A percentile compares a stretch with the other conserved stretches of the same genome.
Conservation (phyloP, 2,797 vertebrate genomes). For the Esox lucius region DNA sequence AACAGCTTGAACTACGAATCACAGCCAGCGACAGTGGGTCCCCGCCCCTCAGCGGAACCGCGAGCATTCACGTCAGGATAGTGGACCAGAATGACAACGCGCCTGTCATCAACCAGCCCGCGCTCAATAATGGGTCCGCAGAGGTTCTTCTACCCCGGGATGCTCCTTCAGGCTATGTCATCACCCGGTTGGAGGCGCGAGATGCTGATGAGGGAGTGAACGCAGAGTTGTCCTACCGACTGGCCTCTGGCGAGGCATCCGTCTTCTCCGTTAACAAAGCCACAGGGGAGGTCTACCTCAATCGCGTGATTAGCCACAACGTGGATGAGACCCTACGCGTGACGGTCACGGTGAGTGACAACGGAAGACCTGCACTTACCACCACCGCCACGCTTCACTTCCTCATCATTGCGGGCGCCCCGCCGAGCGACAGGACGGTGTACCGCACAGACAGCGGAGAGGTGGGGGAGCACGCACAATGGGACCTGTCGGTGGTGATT, state of each 20-base stretch:
- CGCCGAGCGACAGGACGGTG: slow-evolving; percentile 76
- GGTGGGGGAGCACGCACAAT: slow-evolving; percentile 70
- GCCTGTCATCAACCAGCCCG: slow-evolving; percentile 82
- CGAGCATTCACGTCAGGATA: slow-evolving; percentile 82
- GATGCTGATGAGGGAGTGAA: slow-evolving; percentile 91
- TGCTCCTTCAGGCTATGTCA: slow-evolving; percentile 79
- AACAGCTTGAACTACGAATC: slow-evolving; percentile 87
- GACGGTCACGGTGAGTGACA: slow-evolving; percentile 87
- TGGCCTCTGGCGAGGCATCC: slow-evolving; percentile 75
- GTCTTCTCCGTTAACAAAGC: slow-evolving; percentile 84
- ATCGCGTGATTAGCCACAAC: slow-evolving; percentile 80
- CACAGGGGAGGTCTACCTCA: slow-evolving; percentile 88
- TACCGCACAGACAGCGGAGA: slow-evolving; percentile 64
- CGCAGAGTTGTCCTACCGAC: slow-evolving; percentile 82
- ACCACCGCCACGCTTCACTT: slow-evolving; percentile 85
- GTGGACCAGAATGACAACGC: slow-evolving; percentile 94
- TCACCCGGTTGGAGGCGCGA: slow-evolving; percentile 85
- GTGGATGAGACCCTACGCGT: slow-evolving; percentile 82
- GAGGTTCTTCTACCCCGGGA: slow-evolving; percentile 84
- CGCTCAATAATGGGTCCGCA: slow-evolving; percentile 83
- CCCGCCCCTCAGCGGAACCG: slow-evolving; percentile 84
- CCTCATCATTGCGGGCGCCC: slow-evolving; percentile 80
- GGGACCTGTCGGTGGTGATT: slow-evolving; percentile 92
- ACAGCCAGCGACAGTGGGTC: slow-evolving; percentile 88
- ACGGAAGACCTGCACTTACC: slow-evolving; percentile 84